phyloP scores from a whole-genome alignment of 2,797 vertebrate species.

The Alca torda region DNA sequence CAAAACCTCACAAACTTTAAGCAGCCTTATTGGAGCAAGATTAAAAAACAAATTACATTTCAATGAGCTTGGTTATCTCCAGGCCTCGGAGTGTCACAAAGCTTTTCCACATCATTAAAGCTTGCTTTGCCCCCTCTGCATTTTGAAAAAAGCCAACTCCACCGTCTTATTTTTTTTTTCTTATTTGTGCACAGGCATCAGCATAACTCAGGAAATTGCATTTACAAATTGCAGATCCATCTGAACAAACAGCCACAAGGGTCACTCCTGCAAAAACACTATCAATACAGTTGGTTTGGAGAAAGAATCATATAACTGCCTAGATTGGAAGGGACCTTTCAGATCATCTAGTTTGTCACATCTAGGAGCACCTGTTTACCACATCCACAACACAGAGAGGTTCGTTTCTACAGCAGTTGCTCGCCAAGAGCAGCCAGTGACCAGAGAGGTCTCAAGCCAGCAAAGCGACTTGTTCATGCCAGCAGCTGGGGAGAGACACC shows the following conservation, averaged over 20 bases:
- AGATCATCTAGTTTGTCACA: too few species aligned
- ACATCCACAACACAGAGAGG: background rate
- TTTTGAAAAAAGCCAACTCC: background rate
- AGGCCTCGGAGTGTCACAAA: background rate
- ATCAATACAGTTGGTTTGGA: background rate
- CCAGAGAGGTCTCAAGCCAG: background rate
- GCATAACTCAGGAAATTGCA: background rate
- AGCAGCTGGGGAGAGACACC: background rate
- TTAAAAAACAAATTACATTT: background rate
- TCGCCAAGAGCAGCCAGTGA: background rate
- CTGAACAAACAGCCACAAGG: background rate
- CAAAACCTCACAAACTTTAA: background rate
- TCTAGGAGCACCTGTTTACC: background rate
- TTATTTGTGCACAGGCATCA: background rate
- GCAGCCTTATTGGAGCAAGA: background rate
- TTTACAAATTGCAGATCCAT: background rate
- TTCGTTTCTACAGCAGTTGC: background rate
- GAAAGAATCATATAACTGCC: background rate
- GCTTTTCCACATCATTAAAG: background rate
- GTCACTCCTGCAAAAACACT: background rate
- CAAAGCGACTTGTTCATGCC: background rate
- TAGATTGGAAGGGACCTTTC: too few species aligned
- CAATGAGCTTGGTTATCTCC: background rate
- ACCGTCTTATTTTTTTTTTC: background rate
- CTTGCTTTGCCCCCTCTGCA: background rate